Percentiles rank a stretch among this genome's conserved stretches.
phyloP scores from a whole-genome alignment of 2,113 vertebrate genomes.

The Brachypteracias leptosomus region DNA sequence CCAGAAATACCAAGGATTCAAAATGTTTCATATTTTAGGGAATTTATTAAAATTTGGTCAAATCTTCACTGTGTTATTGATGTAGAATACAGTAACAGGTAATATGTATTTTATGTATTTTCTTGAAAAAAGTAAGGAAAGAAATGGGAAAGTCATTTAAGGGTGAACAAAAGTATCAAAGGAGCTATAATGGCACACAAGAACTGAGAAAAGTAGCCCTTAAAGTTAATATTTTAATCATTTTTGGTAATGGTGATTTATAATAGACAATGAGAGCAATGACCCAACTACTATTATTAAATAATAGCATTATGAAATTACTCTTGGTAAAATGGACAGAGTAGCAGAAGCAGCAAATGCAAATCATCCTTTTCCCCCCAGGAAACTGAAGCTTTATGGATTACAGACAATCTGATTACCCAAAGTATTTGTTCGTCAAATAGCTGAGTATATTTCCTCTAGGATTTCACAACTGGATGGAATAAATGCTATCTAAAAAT shows the following conservation, averaged over 20 bases:
- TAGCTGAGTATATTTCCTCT: neutral
- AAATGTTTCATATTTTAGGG: neutral
- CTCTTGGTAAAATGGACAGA: neutral
- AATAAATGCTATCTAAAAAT: neutral
- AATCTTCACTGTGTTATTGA: neutral
- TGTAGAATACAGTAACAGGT: neutral
- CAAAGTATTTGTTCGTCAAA: neutral
- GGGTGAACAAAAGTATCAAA: neutral
- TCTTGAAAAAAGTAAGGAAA: neutral
- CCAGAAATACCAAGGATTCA: neutral
- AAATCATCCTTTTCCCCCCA: neutral
- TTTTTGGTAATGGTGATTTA: neutral
- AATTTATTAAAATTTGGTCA: neutral
- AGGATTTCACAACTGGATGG: neutral
- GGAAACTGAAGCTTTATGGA: neutral
- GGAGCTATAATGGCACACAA: neutral
- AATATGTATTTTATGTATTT: neutral
- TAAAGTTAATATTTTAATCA: neutral
- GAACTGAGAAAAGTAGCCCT: neutral
- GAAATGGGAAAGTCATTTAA: neutral
- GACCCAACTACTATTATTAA: neutral
- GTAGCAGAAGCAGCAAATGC: neutral
- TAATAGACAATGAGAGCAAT: neutral
- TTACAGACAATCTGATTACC: neutral
- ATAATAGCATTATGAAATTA: neutral